Base-by-base conservation (phyloP, 2,888 invertebrate genomes). In the Malacosoma neustria region DNA sequence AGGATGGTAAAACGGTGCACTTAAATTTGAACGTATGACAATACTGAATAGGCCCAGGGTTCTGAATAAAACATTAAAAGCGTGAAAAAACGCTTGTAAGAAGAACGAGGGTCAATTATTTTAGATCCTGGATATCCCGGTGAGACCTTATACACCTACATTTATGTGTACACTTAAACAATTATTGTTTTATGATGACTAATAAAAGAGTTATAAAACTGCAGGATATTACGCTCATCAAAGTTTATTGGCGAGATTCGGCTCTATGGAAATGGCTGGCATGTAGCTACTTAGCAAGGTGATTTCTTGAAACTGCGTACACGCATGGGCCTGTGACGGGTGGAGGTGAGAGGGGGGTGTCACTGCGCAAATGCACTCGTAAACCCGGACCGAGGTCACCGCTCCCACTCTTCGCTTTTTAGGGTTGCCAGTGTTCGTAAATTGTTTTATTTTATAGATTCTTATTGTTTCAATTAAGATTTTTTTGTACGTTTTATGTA, bases 301-400 rank as follows among this genome's bases (percentile, higher is more conserved):
- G n/a, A n/a, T 22, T 7, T 22, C 22, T 22, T 22, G 22, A 22
- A 22, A 22, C 61, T 72, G 80, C 79, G 77, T 71, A 70, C 71
- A 70, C 75, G 72, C 72, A 75, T 51, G 51, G 42, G 38, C 40
- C 22, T 41, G 40, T 43, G 44, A 48, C 41, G 41, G 38, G 49
- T 39, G 41, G 41, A 33, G 42, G 14, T 50, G 36, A 49, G 48
- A 41, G 61, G 66, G 71, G 75, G 75, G 73, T 80, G 79, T 80
- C 81, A 79, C 81, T 79, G 79, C 73, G 81, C 80, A 80, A 81
- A 80, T 79, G 81, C 81, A 80, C 75, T 81, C 80, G 74, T 79
- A 77, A 81, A 80, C 73, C 71, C 63, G 67, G 61, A 60, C 57
- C 66, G 76, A 64, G 77, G 79, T 79, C 79, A 76, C 70, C 73